Percentiles rank a stretch among this genome's conserved stretches.
Conservation (phyloP, 2,888 invertebrate species). For the Chrysolina oricalcia region DNA sequence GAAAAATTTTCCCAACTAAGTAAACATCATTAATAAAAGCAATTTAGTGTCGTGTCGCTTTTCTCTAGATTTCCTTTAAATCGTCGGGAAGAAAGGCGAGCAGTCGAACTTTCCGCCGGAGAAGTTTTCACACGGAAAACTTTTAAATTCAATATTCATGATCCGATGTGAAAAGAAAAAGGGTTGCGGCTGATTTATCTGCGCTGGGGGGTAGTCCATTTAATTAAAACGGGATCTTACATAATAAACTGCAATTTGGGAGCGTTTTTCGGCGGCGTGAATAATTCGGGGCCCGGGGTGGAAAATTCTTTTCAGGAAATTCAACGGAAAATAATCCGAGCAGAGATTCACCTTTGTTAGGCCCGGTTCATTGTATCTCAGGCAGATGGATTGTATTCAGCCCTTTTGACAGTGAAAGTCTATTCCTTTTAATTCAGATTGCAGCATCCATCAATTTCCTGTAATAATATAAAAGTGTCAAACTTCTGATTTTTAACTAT, state of each 20-base stretch:
- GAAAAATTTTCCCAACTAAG: slow-evolving; percentile 56
- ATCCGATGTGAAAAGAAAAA: slow-evolving; percentile 58
- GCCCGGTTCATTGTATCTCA: not conserved
- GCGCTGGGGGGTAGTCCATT: slow-evolving; percentile 46
- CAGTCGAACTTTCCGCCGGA: slow-evolving; percentile 43
- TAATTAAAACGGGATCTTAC: slow-evolving; percentile 57
- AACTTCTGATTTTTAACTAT: too few relatives aligned
- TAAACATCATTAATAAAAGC: slow-evolving; percentile 72
- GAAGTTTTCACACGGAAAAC: slow-evolving; percentile 62
- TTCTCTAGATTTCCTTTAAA: slow-evolving; percentile 66
- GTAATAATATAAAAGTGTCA: too few relatives aligned
- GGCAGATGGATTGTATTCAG: too few relatives aligned
- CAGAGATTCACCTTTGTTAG: not conserved
- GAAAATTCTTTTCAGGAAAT: not conserved
- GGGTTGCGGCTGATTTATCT: slow-evolving; percentile 58
- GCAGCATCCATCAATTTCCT: too few relatives aligned
- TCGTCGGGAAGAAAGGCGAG: slow-evolving; percentile 57
- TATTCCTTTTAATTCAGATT: too few relatives aligned
- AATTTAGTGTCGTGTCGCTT: slow-evolving; percentile 67
- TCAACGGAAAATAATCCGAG: slow-evolving; percentile 2
- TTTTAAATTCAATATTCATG: slow-evolving; percentile 69
- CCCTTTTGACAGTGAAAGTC: too few relatives aligned
- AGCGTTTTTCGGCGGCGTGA: slow-evolving; percentile 33
- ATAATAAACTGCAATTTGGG: slow-evolving; percentile 50
- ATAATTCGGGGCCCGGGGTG: slow-evolving; percentile 1